Evolutionary conservation across 2,797 vertebrate genomes (phyloP).

Genomic region (Steatocranus sp.): DNA sequence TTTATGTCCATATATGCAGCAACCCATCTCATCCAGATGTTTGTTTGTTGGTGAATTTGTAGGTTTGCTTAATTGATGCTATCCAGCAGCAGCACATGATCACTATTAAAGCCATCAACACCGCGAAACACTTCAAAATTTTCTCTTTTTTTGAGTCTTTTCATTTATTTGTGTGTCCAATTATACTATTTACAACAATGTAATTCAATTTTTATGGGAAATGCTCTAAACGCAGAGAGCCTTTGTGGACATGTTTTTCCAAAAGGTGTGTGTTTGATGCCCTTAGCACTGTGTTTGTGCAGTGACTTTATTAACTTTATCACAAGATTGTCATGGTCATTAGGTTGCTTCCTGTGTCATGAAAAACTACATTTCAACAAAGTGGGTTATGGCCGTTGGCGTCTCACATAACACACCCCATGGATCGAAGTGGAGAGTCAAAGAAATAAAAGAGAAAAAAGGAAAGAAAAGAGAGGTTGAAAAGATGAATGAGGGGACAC

Average conservation of each 20-base stretch:
- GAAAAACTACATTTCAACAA: constrained; percentile 31
- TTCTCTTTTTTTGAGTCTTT: not conserved
- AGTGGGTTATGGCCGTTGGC: constrained; percentile 15
- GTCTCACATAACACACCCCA: constrained; percentile 42
- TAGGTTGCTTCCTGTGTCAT: constrained; percentile 14
- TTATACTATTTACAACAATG: not conserved
- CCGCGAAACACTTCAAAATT: not conserved
- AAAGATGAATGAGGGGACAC: constrained; percentile 52
- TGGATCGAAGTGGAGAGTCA: constrained; percentile 44
- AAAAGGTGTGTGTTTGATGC: not conserved
- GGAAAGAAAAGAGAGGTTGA: constrained; percentile 51
- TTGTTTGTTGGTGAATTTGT: constrained; percentile 5
- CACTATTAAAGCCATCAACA: not conserved
- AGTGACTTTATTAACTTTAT: constrained; percentile 16
- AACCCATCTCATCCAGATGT: constrained; percentile 26
- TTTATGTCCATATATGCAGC: not conserved
- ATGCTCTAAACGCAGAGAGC: not conserved
- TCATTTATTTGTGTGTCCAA: not conserved
- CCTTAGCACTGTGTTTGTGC: not conserved
- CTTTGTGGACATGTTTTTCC: not conserved
- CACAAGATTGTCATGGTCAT: constrained; percentile 23
- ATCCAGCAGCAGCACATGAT: constrained; percentile 35
- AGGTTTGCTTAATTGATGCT: constrained; percentile 38
- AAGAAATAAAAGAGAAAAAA: constrained; percentile 42
- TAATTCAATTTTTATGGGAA: not conserved